Evolutionary conservation across 2,113 vertebrate genomes (phyloP), one percentile per base, ranked within the genome.

Genomic region (Crocuta crocuta): DNA sequence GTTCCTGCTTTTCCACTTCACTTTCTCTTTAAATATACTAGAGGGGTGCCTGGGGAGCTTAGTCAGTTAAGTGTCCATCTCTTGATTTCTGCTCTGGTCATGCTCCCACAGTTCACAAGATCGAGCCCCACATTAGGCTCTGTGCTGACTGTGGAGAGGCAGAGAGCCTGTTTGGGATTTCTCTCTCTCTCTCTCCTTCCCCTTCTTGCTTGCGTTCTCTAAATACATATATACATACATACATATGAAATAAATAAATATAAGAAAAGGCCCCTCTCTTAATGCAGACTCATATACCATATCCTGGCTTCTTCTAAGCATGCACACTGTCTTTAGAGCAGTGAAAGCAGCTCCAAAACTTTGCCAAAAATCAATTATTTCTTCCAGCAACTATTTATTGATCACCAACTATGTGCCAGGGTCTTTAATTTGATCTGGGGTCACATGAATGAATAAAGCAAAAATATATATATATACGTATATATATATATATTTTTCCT

Each of bases 221-320:
- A 58, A 58, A 21, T 23, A 50, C 50, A 50, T 11, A 50, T 50
- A 50, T 50, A 50, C 50, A 50, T 50, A 50, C 50, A 50, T 50
- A 12, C 50, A 50, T 50, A 50, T 50, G 50, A 50, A 50, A 50
- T 58, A 50, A 50, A 50, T 58, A 58, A 58, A 58, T 21, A 58
- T 6, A 43, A 70, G 24, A 74, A 92, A 61, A 58, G 58, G 1
- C 24, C 21, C 21, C n/a, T 89, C 2, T 33, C 11, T 24, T 65
- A 73, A 10, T 39, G 0, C 15, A 2, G 31, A 12, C 43, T 53
- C 53, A 13, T 23, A 9, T 7, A 17, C 0, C 13, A 7, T n/a
- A 58, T 93, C 23, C 28, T 50, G 66, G 31, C 35, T 78, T 71
- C 61, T 15, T 43, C 43, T 0, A 15, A 89, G 43, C 23, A 53